These are phyloP conservation scores for Hypsopygia costalis DNA, from an alignment of 2,888 invertebrate species.

Conservation along the genomic window DNA sequence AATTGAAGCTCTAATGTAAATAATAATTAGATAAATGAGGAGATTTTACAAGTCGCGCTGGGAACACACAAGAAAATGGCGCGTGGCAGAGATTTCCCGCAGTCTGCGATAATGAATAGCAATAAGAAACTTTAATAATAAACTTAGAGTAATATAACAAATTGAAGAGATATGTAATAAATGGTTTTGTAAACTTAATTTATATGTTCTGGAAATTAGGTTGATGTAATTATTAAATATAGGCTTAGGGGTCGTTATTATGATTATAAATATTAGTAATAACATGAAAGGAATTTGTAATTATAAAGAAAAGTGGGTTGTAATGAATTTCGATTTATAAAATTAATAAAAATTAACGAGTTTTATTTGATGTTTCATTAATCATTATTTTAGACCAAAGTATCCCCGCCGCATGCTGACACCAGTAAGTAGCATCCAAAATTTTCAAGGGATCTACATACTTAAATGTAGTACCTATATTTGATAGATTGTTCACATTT, in stretches of 20 bases:
- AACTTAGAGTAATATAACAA: slow-evolving; percentile 37
- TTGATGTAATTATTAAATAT: slow-evolving; percentile 66
- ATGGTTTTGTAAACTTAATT: slow-evolving; percentile 60
- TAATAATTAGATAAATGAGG: slow-evolving; percentile 21
- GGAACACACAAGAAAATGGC: slow-evolving; percentile 36
- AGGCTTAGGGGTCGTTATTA: slow-evolving; percentile 65
- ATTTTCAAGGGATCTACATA: too few species aligned
- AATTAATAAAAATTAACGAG: slow-evolving; percentile 79
- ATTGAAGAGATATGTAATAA: slow-evolving; percentile 47
- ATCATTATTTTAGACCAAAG: too few species aligned
- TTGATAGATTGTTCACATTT: too few species aligned
- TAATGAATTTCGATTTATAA: slow-evolving; percentile 79
- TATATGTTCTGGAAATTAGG: slow-evolving; percentile 63
- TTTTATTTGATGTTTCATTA: slow-evolving; percentile 52
- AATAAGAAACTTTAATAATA: slow-evolving; percentile 46
- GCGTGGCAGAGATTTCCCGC: slow-evolving; percentile 21
- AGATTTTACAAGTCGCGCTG: slow-evolving; percentile 26
- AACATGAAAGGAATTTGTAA: slow-evolving; percentile 77
- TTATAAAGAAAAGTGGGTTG: slow-evolving; percentile 67
- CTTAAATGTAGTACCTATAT: too few species aligned
- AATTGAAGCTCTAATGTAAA: slow-evolving; percentile 16
- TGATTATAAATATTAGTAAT: slow-evolving; percentile 66
- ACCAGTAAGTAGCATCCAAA: too few species aligned
- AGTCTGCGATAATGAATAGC: slow-evolving; percentile 50
- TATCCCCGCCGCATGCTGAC: too few species aligned